Evolutionary conservation across 2,888 invertebrate genomes (phyloP).

Genomic region (Epistrophe grossulariae): DNA sequence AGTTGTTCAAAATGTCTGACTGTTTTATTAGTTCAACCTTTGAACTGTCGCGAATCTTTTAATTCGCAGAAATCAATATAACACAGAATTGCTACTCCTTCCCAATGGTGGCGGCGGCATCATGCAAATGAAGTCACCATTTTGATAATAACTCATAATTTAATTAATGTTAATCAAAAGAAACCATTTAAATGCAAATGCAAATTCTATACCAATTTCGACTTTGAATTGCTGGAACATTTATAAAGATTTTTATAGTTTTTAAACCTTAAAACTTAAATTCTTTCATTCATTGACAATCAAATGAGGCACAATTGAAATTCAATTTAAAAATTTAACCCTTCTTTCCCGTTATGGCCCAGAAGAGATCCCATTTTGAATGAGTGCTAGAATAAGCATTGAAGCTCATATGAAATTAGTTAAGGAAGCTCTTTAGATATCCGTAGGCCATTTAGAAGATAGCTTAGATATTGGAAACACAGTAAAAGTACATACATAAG

Average conservation of each 20-base stretch:
- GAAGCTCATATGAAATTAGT: neutral
- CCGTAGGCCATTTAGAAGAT: slow-evolving; percentile 45
- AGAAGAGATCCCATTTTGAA: slow-evolving; percentile 43
- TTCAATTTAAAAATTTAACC: slow-evolving; percentile 46
- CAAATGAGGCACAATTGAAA: slow-evolving; percentile 55
- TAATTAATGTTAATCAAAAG: neutral
- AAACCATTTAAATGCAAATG: neutral
- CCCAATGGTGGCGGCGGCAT: neutral
- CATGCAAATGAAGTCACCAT: slow-evolving; percentile 32
- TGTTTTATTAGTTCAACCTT: slow-evolving; percentile 38
- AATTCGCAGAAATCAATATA: slow-evolving; percentile 33
- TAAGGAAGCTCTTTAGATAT: slow-evolving; percentile 30
- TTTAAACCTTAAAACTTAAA: slow-evolving; percentile 2
- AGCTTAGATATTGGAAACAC: neutral
- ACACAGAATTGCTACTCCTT: neutral
- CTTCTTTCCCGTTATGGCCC: neutral
- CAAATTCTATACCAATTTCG: slow-evolving; percentile 12
- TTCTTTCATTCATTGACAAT: slow-evolving; percentile 13
- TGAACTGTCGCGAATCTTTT: slow-evolving; percentile 18
- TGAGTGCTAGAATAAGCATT: neutral
- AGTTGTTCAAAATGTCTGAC: slow-evolving; percentile 19
- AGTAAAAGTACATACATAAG: slow-evolving; percentile 32
- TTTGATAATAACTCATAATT: slow-evolving; percentile 22
- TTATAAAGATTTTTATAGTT: neutral
- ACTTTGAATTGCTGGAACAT: neutral